A percentile compares a stretch with the other conserved stretches of the same genome.
phyloP scores from a whole-genome alignment of 2,797 vertebrate genomes.

The Ptychadena robeensis region DNA sequence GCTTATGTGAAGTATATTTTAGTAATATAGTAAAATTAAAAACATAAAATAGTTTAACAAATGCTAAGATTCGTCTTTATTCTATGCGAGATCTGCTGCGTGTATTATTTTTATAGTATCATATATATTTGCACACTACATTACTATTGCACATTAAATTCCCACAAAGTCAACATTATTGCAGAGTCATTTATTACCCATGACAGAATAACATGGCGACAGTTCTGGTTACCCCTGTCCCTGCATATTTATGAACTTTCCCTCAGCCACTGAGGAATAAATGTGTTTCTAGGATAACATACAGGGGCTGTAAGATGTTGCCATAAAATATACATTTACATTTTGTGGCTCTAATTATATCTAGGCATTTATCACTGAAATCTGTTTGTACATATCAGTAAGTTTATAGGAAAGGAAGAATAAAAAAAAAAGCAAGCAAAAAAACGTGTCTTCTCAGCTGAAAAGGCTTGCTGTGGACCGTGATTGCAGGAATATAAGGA shows the following conservation, averaged over 20 bases:
- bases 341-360: conserved; percentile 17
- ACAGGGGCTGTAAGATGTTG: neutral
- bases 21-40: too few species aligned
- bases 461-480: conserved; percentile 6
- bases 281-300: conserved; percentile 16
- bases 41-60: too few species aligned
- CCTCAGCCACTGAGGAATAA: conserved; percentile 13
- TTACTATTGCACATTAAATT: neutral
- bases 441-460: conserved; percentile 33
- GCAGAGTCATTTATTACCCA: neutral
- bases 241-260: neutral
- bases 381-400: neutral
- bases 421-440: neutral
- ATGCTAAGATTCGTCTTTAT: too few species aligned
- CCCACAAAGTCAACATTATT: neutral
- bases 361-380: neutral
- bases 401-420: neutral
- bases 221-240: neutral
- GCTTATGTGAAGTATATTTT: too few species aligned
- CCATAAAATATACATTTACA: neutral
- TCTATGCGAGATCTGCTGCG: too few species aligned
- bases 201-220: neutral
- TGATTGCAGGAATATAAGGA: conserved; percentile 13
- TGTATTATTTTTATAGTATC: neutral
- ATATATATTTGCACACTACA: neutral